Base-by-base conservation (phyloP, 1,140 invertebrate species). In the Maconellicoccus hirsutus region DNA sequence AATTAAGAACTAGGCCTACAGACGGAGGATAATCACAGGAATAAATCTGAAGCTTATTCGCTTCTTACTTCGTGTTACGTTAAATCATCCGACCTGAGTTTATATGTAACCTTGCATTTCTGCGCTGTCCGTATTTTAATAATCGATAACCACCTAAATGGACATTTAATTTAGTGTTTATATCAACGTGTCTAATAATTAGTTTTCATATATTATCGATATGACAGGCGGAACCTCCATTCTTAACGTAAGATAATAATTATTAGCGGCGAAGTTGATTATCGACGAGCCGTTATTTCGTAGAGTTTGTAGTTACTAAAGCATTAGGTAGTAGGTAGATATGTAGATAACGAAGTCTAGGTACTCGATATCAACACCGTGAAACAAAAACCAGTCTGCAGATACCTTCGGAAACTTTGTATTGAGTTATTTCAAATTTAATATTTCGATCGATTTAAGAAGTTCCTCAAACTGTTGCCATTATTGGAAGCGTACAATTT, bases 181-280 rank as follows among this genome's bases (percentile, higher is more conserved):
- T 66, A 66, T 66, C 61, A 66, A 66, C 61, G 10, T 25, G 22
- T 66, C 61, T 66, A 66, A 66, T 66, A 66, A 23, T 66, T 66
- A 66, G 61, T 66, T 66, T 66, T 22, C 61, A 66, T 66, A 25
- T 66, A 66, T 66, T 66, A 66, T 66, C 21, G 21, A 66, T 26
- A 66, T 66, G 61, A 66, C 61, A 66, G 61, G 61, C 21, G 21
- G 21, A 26, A 3, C 61, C 22, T 66, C 25, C 61, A 23, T 66
- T 66, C 21, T 66, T 66, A 66, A 23, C 25, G 25, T n/a, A n/a
- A n/a, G n/a, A n/a, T n/a, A 66, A 66, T 66, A 66, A 66, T 66
- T 7, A 59, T 59, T 23, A 66, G 10, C 61, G 10, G 61, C 21
- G 16, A 66, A 23, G 61, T 23, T 26, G 25, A 16, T 23, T 66